A percentile compares a stretch with the other conserved stretches of the same genome.
phyloP scores from a whole-genome alignment of 2,888 invertebrate genomes.

The Parasteatoda lunata region DNA sequence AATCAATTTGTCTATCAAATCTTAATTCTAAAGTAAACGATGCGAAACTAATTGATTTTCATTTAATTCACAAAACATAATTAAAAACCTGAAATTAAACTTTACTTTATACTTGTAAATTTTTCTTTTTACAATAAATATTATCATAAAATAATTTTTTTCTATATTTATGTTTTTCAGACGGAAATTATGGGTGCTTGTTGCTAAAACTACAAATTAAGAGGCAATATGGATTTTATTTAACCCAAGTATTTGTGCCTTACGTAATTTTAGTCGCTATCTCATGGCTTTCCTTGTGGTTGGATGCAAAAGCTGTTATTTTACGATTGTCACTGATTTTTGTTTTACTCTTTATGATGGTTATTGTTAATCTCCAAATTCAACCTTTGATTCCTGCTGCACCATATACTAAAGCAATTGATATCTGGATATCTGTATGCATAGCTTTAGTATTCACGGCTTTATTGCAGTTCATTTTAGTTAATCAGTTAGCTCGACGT shows the following conservation, averaged over 20 bases:
- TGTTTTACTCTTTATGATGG: slow-evolving; percentile 61
- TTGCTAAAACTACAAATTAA: slow-evolving; percentile 48
- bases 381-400: slow-evolving; percentile 35
- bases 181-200: slow-evolving; percentile 49
- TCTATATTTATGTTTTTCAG: slow-evolving; percentile 2
- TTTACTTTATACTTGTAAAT: too few species aligned
- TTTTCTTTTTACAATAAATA: too few species aligned
- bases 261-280: slow-evolving; percentile 54
- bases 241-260: slow-evolving; percentile 58
- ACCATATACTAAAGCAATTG: slow-evolving; percentile 59
- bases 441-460: slow-evolving; percentile 49
- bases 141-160: background rate
- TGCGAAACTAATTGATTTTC: too few species aligned
- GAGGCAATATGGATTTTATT: slow-evolving; percentile 54
- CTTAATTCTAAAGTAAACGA: too few species aligned
- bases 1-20: background rate
- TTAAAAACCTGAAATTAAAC: too few species aligned
- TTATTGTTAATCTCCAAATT: slow-evolving; percentile 32
- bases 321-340: slow-evolving; percentile 51
- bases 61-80: too few species aligned
- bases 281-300: slow-evolving; percentile 60
- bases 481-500: slow-evolving; percentile 52
- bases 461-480: slow-evolving; percentile 55
- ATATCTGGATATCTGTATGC: slow-evolving; percentile 65
- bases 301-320: slow-evolving; percentile 56